Base-by-base conservation (phyloP, 2,797 vertebrate species). In the Masticophis lateralis region DNA sequence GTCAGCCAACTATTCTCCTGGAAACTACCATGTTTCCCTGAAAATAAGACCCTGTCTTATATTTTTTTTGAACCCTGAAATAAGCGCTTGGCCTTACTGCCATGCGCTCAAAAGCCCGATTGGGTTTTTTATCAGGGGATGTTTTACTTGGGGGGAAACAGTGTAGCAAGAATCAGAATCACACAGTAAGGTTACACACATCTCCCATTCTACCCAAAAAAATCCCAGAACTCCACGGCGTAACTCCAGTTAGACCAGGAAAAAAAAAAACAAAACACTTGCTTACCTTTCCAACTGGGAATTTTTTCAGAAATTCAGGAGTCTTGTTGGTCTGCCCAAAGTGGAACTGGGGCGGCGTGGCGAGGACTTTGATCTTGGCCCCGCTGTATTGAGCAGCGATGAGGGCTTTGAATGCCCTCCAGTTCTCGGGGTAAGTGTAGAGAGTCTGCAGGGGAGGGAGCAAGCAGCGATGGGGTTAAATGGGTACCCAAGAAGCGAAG, bases 381-480 rank as follows among this genome's bases (percentile, higher is more conserved):
- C 99, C 98, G 4, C 99, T 99, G 97, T 99, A 99, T 97, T 99
- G 99, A 86, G 99, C 99, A 16, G 99, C 98, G 66, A 99, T 99
- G 94, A 99, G 99, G 53, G 98, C 98, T 98, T 99, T 99, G 95
- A 99, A 99, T 92, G 99, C 99, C 94, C 99, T 98, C 99, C 99
- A 99, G 98, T 99, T 99, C 96, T 99, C 99, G 94, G 98, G 98
- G 91, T 99, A 99, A 12, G 99, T 99, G 98, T 98, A 99, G 96
- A 99, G 98, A 96, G 99, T 99, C 99, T 99, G 96, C 0, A 22
- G 5, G 92, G 28, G 43, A n/a, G 28, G 43, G 0, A 20, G 0
- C 1, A 8, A 13, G 3, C 0, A 10, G 27, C 6, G 16, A 28
- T 0, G 1, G 27, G 11, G 69, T 37, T 16, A 27, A 13, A 16